phyloP scores from a whole-genome alignment of 2,113 vertebrate species.

The Emydocephalus ijimae region DNA sequence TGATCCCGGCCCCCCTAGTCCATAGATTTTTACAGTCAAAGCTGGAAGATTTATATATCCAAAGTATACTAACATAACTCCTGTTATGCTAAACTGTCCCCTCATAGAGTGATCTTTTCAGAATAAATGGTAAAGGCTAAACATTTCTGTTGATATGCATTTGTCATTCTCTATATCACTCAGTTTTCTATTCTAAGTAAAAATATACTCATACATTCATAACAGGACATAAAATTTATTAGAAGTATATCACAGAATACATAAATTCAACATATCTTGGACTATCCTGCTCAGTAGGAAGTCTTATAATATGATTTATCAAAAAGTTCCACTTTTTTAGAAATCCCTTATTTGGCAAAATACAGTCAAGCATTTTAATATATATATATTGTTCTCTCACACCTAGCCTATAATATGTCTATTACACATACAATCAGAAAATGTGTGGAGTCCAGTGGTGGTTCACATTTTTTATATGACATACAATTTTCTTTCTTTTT shows the following conservation, averaged over 20 bases:
- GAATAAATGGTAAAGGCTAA: neutral
- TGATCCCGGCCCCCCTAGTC: neutral
- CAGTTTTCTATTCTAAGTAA: neutral
- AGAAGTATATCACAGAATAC: neutral
- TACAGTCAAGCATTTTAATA: no score
- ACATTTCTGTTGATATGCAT: neutral
- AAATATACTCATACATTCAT: neutral
- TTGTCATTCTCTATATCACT: neutral
- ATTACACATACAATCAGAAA: neutral
- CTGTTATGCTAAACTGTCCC: neutral
- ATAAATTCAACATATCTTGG: neutral
- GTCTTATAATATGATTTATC: neutral
- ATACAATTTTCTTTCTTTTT: neutral
- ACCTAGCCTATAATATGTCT: no score
- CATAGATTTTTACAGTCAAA: neutral
- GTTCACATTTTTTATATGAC: neutral
- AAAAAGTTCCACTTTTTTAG: neutral
- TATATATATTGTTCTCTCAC: no score
- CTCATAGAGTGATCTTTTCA: neutral
- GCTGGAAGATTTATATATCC: neutral
- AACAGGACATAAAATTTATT: neutral
- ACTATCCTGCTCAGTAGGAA: neutral
- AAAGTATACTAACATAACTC: neutral
- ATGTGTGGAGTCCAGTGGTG: neutral
- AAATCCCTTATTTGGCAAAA: no score